Conservation (phyloP, 2,888 invertebrate species). For the Oligia strigilis region DNA sequence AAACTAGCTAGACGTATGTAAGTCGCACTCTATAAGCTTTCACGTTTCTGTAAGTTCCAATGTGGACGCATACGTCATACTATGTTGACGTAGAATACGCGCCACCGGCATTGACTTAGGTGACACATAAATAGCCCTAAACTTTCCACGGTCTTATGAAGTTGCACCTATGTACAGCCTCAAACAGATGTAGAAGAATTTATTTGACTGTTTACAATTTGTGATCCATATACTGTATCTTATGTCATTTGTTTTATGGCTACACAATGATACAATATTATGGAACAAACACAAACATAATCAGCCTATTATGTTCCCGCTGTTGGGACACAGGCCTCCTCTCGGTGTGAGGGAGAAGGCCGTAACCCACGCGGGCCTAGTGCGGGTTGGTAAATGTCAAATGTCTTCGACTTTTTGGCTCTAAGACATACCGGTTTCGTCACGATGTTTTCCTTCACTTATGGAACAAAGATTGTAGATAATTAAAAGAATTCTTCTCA, state of each 20-base stretch:
- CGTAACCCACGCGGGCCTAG: background rate
- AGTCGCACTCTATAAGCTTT: background rate
- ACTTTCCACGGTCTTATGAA: slow-evolving; percentile 5
- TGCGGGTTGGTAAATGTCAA: too few relatives aligned
- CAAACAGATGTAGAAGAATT: background rate
- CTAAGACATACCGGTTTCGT: too few relatives aligned
- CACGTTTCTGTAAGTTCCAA: background rate
- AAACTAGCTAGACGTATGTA: background rate
- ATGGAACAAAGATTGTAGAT: background rate
- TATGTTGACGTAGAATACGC: slow-evolving; percentile 7
- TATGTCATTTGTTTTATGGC: background rate
- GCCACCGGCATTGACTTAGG: background rate
- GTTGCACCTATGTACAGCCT: background rate
- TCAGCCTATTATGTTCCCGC: background rate
- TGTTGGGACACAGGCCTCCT: background rate
- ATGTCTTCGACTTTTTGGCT: too few relatives aligned
- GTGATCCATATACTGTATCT: background rate
- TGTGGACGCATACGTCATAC: background rate
- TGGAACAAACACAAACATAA: background rate
- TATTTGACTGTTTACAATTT: background rate
- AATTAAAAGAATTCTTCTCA: background rate
- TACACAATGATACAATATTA: background rate
- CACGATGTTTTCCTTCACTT: background rate
- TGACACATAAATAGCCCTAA: background rate
- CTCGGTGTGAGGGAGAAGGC: background rate